Conservation (phyloP, 2,888 invertebrate genomes). For the Gnatocerus cornutus region DNA sequence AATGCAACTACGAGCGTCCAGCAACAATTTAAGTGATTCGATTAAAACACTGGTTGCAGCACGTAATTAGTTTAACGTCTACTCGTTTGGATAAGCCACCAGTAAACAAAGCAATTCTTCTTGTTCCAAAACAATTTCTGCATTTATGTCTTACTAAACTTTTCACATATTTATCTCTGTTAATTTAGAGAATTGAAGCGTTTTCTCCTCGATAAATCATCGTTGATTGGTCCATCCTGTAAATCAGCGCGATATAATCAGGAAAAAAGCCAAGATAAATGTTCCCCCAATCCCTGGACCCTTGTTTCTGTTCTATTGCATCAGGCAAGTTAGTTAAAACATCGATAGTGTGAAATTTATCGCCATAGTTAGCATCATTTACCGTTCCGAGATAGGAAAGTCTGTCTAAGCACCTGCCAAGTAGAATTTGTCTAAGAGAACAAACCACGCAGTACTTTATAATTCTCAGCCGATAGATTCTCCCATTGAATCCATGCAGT, state of each 20-base stretch:
- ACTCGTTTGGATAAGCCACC: no score
- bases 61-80: no score
- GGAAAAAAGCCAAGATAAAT: slow-evolving; percentile 21
- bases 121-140: no score
- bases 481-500: slow-evolving; percentile 41
- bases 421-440: slow-evolving; percentile 48
- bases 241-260: slow-evolving; percentile 31
- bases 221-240: slow-evolving; percentile 31
- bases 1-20: no score
- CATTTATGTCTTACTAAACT: no score
- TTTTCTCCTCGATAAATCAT: slow-evolving; percentile 9
- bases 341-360: slow-evolving; percentile 45
- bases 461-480: slow-evolving; percentile 49
- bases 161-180: background rate
- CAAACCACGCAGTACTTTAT: slow-evolving; percentile 43
- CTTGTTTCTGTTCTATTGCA: slow-evolving; percentile 14
- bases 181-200: background rate
- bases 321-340: slow-evolving; percentile 29
- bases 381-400: slow-evolving; percentile 45
- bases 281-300: slow-evolving; percentile 13
- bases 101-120: no score
- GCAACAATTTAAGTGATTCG: no score
- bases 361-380: slow-evolving; percentile 48
- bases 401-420: slow-evolving; percentile 53
- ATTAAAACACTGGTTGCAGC: no score